phyloP scores from a whole-genome alignment of 1,140 invertebrate genomes.

The Drosophila parvula region DNA sequence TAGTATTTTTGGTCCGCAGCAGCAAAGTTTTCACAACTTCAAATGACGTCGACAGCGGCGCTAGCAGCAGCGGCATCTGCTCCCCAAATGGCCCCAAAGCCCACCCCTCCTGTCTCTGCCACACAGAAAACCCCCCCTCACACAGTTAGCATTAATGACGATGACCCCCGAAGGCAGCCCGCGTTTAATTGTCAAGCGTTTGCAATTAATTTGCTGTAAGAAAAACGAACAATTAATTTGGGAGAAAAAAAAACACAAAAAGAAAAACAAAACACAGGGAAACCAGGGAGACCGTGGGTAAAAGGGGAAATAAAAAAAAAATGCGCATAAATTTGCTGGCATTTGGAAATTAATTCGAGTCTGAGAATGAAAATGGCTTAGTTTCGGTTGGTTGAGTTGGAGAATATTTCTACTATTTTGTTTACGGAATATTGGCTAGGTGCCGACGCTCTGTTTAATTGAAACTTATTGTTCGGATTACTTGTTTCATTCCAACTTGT shows the following conservation, averaged over 20 bases:
- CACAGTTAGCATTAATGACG: constrained; percentile 59
- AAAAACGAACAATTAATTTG: constrained; percentile 79
- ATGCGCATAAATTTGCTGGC: constrained; percentile 59
- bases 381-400: constrained; percentile 13
- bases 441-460: constrained; percentile 24
- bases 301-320: constrained; percentile 21
- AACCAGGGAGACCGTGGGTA: constrained; percentile 17
- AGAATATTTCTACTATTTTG: constrained; percentile 3
- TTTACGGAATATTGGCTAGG: constrained; percentile 3
- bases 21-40: constrained; percentile 79
- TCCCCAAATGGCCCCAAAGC: background rate
- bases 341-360: constrained; percentile 56
- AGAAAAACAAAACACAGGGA: constrained; percentile 15
- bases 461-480: constrained; percentile 21
- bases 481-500: background rate
- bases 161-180: constrained; percentile 53
- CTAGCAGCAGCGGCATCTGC: constrained; percentile 30
- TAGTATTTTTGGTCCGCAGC: constrained; percentile 76
- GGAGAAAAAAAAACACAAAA: constrained; percentile 21
- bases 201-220: constrained; percentile 80
- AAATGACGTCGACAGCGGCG: constrained; percentile 37
- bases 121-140: background rate
- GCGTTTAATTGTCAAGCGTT: constrained; percentile 78
- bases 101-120: background rate
- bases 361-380: constrained; percentile 30